A percentile compares a stretch with the other conserved stretches of the same genome.
phyloP scores from a whole-genome alignment of 2,113 vertebrate genomes.

The Forbesichthys agassizii region DNA sequence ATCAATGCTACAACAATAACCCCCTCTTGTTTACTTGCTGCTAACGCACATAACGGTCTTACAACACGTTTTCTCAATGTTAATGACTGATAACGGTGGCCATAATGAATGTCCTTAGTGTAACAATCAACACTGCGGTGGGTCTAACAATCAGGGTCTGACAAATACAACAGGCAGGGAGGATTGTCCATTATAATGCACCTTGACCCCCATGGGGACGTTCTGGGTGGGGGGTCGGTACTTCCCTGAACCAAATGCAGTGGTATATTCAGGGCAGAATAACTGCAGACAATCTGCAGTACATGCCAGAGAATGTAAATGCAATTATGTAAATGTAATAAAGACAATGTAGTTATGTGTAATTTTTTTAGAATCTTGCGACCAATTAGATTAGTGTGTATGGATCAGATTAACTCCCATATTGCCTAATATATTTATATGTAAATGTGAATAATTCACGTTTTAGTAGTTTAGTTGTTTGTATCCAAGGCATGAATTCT shows the following conservation, averaged over 20 bases:
- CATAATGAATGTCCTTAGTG: constrained; percentile 52
- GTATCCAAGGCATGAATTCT: too few species aligned
- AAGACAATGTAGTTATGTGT: neutral
- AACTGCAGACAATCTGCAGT: neutral
- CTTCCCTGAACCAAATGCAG: constrained; percentile 14
- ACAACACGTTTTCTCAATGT: constrained; percentile 45
- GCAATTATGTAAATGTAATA: constrained; percentile 2
- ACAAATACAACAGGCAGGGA: constrained; percentile 51
- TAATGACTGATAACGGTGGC: constrained; percentile 63
- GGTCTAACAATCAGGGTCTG: constrained; percentile 48
- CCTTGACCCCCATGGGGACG: constrained; percentile 49
- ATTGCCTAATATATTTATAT: too few species aligned
- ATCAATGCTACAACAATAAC: constrained; percentile 10
- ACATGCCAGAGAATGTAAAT: neutral
- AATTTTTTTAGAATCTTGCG: neutral
- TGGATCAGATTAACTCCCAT: too few species aligned
- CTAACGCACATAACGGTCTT: constrained; percentile 58
- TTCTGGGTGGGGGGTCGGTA: constrained; percentile 39
- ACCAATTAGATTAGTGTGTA: neutral
- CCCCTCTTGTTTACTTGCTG: constrained; percentile 32
- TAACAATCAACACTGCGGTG: constrained; percentile 56
- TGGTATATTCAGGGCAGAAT: neutral
- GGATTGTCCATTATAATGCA: constrained; percentile 59
- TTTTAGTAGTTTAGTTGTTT: too few species aligned
- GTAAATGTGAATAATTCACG: too few species aligned